Conservation (phyloP, 2,113 vertebrate species). For the Apteryx owenii region DNA sequence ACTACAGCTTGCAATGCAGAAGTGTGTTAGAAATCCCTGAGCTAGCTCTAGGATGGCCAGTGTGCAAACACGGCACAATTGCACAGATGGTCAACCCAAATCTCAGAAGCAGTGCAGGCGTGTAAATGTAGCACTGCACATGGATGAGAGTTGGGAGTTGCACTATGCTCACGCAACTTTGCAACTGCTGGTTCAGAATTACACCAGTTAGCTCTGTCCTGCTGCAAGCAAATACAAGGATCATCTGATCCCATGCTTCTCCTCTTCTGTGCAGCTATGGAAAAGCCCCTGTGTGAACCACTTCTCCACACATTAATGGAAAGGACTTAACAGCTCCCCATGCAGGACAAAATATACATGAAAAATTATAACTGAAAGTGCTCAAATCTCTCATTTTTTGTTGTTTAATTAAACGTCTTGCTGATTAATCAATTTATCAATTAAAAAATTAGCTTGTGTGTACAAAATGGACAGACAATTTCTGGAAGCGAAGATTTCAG, state of each 20-base stretch:
- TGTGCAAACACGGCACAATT: fast-evolving
- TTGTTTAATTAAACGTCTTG: not conserved
- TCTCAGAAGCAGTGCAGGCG: not conserved
- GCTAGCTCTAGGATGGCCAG: not conserved
- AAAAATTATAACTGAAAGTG: not conserved
- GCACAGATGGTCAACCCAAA: not conserved
- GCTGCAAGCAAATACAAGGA: not conserved
- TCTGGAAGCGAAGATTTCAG: not conserved
- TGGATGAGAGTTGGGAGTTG: not conserved
- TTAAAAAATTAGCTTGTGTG: not conserved
- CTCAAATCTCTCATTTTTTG: not conserved
- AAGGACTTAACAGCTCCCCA: not conserved
- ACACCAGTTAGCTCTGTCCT: not conserved
- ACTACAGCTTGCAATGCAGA: not conserved
- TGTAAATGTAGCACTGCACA: not conserved
- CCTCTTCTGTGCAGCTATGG: not conserved
- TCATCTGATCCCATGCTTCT: not conserved
- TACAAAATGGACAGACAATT: not conserved
- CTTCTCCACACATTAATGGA: not conserved
- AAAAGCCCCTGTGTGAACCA: not conserved
- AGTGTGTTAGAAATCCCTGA: not conserved
- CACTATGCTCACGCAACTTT: not conserved
- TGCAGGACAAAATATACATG: not conserved
- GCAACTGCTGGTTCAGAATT: not conserved
- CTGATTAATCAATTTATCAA: not conserved